These are phyloP conservation scores for Hypomecis atomaria DNA, from an alignment of 2,888 invertebrate genomes.

Conservation along the genomic window DNA sequence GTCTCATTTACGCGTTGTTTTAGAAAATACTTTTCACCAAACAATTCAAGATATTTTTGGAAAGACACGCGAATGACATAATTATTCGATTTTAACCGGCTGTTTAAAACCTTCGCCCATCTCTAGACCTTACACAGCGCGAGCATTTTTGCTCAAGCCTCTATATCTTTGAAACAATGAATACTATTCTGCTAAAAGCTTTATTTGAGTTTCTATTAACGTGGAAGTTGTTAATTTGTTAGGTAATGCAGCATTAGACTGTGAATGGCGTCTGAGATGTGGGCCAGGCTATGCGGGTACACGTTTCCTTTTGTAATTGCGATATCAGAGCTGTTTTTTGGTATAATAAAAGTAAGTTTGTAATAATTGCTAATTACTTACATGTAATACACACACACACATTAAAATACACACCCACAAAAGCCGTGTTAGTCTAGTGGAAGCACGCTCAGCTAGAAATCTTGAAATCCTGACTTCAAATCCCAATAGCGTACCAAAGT, in stretches of 20 bases:
- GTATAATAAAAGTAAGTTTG: not conserved
- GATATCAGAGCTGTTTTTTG: not conserved
- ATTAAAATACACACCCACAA: no score
- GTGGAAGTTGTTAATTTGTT: slow-evolving; percentile 57
- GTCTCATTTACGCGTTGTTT: no score
- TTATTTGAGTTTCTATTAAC: slow-evolving; percentile 70
- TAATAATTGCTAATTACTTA: no score
- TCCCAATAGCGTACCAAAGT: no score
- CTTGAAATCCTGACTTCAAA: no score
- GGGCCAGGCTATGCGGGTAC: slow-evolving; percentile 32
- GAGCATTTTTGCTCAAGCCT: slow-evolving; percentile 68
- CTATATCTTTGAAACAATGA: slow-evolving; percentile 57
- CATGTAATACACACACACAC: no score
- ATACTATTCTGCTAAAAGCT: slow-evolving; percentile 41
- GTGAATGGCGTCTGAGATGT: slow-evolving; percentile 42
- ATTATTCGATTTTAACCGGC: not conserved
- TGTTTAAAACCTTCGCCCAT: not conserved
- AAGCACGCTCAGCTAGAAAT: no score
- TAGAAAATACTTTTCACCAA: not conserved
- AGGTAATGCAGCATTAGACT: slow-evolving; percentile 45
- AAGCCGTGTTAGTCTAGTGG: no score
- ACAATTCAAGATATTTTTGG: not conserved
- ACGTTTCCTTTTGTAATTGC: slow-evolving; percentile 6
- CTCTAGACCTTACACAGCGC: slow-evolving; percentile 23
- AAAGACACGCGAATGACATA: not conserved